A percentile compares a stretch with the other conserved stretches of the same genome.
These are phyloP conservation scores for Cyaniris semiargus DNA, from an alignment of 2,888 invertebrate genomes.

Conservation along the genomic window DNA sequence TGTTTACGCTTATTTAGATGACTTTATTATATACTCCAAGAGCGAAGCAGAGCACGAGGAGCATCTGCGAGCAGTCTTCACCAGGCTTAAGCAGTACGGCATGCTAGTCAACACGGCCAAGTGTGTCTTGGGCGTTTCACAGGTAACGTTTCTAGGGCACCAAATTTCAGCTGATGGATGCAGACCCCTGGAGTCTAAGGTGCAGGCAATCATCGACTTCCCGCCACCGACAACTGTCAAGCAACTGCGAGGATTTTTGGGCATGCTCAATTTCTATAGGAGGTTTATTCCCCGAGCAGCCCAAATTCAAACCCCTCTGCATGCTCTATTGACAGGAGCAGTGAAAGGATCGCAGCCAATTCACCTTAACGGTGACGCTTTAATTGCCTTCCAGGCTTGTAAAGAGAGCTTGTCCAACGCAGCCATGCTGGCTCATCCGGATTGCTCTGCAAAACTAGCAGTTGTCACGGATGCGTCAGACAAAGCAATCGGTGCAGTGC, in stretches of 20 bases:
- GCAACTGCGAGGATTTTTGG: conserved; percentile 42
- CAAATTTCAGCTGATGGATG: conserved; percentile 43
- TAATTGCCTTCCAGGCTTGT: neutral
- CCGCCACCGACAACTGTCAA: conserved; percentile 40
- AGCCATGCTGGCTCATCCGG: conserved; percentile 35
- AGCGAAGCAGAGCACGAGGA: conserved; percentile 35
- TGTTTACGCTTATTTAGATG: conserved; percentile 50
- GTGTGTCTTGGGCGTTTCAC: conserved; percentile 42
- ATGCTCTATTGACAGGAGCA: conserved; percentile 44
- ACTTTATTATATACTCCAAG: conserved; percentile 47
- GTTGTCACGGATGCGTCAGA: conserved; percentile 50
- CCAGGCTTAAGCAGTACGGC: conserved; percentile 40
- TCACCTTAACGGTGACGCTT: neutral
- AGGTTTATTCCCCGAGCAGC: conserved; percentile 51
- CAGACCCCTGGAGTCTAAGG: conserved; percentile 48
- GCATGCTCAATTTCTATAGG: conserved; percentile 48
- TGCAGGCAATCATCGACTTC: conserved; percentile 43
- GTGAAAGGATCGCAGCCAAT: conserved; percentile 47
- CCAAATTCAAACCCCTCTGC: conserved; percentile 49
- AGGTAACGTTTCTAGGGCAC: conserved; percentile 44
- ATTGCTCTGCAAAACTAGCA: conserved; percentile 44
- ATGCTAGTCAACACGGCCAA: conserved; percentile 43
- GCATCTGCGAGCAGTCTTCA: conserved; percentile 37
- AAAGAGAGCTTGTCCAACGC: conserved; percentile 5
- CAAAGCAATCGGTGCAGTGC: too few species aligned